These are phyloP conservation scores for Mesaphorura yosii DNA, from an alignment of 1,140 invertebrate species.

Conservation along the genomic window DNA sequence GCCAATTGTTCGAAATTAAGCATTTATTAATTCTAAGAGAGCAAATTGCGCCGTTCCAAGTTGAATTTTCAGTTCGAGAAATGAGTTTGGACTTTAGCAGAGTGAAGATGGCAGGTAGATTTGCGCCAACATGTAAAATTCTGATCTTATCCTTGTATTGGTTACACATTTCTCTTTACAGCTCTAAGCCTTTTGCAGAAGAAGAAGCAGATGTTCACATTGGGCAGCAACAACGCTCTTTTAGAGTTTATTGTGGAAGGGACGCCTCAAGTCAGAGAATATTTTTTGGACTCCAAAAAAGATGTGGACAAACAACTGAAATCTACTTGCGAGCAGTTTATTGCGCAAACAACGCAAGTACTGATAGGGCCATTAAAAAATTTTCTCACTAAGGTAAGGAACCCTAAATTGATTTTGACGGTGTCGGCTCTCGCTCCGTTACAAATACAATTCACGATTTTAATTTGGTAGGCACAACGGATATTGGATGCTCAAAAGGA, in stretches of 20 bases:
- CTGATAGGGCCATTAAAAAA: slow-evolving; percentile 59
- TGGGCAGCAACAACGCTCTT: slow-evolving; percentile 79
- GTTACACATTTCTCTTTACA: slow-evolving; percentile 30
- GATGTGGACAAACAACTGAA: slow-evolving; percentile 89
- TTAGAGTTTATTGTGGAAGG: slow-evolving; percentile 83
- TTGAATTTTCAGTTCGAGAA: slow-evolving; percentile 87
- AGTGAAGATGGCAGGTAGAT: slow-evolving; percentile 57
- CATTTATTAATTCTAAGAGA: slow-evolving; percentile 92
- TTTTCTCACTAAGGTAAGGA: slow-evolving; percentile 61
- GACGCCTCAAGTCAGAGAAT: slow-evolving; percentile 82
- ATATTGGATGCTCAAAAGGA: slow-evolving; percentile 33
- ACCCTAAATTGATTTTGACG: neutral
- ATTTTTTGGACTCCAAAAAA: slow-evolving; percentile 83
- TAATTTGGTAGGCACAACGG: slow-evolving; percentile 37
- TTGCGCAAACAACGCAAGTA: slow-evolving; percentile 62
- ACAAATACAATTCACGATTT: neutral
- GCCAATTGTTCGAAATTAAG: slow-evolving; percentile 92
- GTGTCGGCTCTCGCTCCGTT: neutral
- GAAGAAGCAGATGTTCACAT: slow-evolving; percentile 68
- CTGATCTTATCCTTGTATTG: neutral
- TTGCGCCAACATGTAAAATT: neutral
- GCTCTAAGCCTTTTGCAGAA: slow-evolving; percentile 78
- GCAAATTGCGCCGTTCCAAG: slow-evolving; percentile 96
- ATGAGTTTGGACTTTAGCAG: slow-evolving; percentile 82
- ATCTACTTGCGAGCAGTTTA: slow-evolving; percentile 78